phyloP scores from a whole-genome alignment of 2,113 vertebrate genomes.

The Phoxinus phoxinus region DNA sequence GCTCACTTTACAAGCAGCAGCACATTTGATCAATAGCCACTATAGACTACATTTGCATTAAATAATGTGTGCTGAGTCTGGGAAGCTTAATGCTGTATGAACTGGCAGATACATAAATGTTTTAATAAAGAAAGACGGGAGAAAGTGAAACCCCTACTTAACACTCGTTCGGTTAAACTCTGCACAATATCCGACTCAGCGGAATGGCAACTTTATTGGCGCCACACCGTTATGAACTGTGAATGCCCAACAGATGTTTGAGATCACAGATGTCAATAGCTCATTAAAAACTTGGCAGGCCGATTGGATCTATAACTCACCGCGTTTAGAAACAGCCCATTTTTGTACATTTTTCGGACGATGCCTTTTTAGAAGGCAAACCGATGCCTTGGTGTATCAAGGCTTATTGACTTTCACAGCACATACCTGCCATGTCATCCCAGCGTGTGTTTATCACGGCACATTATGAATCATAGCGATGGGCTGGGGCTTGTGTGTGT shows the following conservation, averaged over 20 bases:
- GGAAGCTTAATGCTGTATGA: slow-evolving; percentile 26
- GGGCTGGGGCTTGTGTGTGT: slow-evolving; percentile 44
- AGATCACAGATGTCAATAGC: slow-evolving; percentile 74
- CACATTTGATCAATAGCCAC: slow-evolving; percentile 31
- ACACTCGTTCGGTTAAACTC: slow-evolving; percentile 35
- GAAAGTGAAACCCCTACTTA: slow-evolving; percentile 32
- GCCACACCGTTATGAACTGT: slow-evolving; percentile 70
- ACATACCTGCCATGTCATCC: slow-evolving; percentile 63
- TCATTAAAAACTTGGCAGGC: slow-evolving; percentile 72
- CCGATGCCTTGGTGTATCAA: slow-evolving; percentile 53
- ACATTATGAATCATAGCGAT: slow-evolving; percentile 67
- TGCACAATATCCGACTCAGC: slow-evolving; percentile 54
- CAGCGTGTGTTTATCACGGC: slow-evolving; percentile 70
- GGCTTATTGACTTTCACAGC: slow-evolving; percentile 72
- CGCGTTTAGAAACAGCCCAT: slow-evolving; percentile 7
- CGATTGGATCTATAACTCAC: slow-evolving; percentile 52
- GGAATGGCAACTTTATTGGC: slow-evolving; percentile 69
- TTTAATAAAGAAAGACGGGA: slow-evolving; percentile 45
- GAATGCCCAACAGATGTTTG: slow-evolving; percentile 75
- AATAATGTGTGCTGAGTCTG: slow-evolving; percentile 21
- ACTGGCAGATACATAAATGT: slow-evolving; percentile 41
- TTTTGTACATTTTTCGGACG: slow-evolving; percentile 49
- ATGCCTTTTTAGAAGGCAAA: slow-evolving; percentile 29
- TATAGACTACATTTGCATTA: slow-evolving; percentile 24
- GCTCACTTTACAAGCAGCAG: slow-evolving; percentile 22